Conservation (phyloP, 2,113 vertebrate species). For the Erythrocercus mccallii region DNA sequence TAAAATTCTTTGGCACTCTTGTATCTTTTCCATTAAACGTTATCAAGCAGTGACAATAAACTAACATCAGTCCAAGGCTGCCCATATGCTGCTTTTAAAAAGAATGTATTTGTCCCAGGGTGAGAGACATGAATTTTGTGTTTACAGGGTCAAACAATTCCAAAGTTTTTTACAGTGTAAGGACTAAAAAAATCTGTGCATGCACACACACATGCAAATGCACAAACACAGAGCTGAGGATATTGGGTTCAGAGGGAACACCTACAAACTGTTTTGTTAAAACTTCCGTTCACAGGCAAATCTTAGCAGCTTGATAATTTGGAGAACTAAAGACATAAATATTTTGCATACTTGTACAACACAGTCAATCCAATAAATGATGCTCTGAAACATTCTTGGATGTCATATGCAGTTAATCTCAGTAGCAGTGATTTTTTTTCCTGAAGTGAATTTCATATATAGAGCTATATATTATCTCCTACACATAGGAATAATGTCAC, state of each 20-base stretch:
- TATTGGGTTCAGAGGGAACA: conserved; percentile 45
- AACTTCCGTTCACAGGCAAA: conserved; percentile 65
- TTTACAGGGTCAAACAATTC: conserved; percentile 77
- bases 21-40: conserved; percentile 99
- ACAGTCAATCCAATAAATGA: conserved; percentile 69
- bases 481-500: not conserved
- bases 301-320: conserved; percentile 69
- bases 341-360: conserved; percentile 70
- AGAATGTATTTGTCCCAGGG: conserved; percentile 79
- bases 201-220: conserved; percentile 31
- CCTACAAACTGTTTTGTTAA: conserved; percentile 67
- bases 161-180: conserved; percentile 70
- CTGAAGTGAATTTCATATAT: conserved; percentile 21
- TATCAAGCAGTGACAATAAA: conserved; percentile 96
- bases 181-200: conserved; percentile 71
- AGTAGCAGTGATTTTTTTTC: conserved; percentile 3
- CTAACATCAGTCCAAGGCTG: conserved; percentile 89
- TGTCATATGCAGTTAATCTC: conserved; percentile 54
- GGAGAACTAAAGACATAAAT: conserved; percentile 67
- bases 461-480: not conserved
- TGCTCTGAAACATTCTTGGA: conserved; percentile 51
- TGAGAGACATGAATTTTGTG: conserved; percentile 80
- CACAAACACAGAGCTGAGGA: conserved; percentile 18
- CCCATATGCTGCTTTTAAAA: conserved; percentile 85
- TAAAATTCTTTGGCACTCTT: conserved; percentile 98